Base-by-base conservation (phyloP, 2,113 vertebrate genomes). In the Xyrauchen texanus region DNA sequence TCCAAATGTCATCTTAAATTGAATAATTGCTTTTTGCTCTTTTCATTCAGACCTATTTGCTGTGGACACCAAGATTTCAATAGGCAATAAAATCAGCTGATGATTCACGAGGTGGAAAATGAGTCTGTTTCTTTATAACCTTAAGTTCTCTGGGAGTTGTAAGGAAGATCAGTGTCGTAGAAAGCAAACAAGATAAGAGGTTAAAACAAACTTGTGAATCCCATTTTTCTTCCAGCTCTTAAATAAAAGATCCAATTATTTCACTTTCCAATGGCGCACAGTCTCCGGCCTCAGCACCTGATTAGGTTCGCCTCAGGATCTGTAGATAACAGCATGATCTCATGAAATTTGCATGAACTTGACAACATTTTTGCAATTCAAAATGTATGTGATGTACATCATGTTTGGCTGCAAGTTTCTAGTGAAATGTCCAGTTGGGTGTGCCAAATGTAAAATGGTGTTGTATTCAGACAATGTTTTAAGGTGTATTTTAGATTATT, bases 1-100 rank as follows among this genome's bases (percentile, higher is more conserved):
- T 74, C 72, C 49, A 76, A 76, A 76, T 65, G 74, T 21, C 62
- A 76, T 76, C 62, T 11, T 45, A 76, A 76, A 76, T 76, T 42
- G 74, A 76, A 65, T 53, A 52, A 61, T 55, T 53, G 62, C 61
- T 53, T 76, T 65, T 55, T 76, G 74, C 61, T 34, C 74, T 65
- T 76, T 76, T 55, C 74, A 53, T 64, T 76, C 62, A 51, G 42
- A 53, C 49, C 49, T 44, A 51, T 44, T 44, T 15, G 34, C 34
- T 65, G 74, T 55, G 49, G 71, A 55, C 61, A 51, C 60, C 7
- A 4, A 51, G 47, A 13, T 58, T 75, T 49, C 46, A 65, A 55
- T 53, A 55, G 62, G 61, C 62, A 76, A 65, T 62, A 62, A 74
- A 74, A 51, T n/a, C 42, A 62, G 13, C 15, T 0, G 7, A 4